These are phyloP conservation scores for Corythornis cristatus DNA, from an alignment of 2,113 vertebrate genomes.

Conservation along the genomic window DNA sequence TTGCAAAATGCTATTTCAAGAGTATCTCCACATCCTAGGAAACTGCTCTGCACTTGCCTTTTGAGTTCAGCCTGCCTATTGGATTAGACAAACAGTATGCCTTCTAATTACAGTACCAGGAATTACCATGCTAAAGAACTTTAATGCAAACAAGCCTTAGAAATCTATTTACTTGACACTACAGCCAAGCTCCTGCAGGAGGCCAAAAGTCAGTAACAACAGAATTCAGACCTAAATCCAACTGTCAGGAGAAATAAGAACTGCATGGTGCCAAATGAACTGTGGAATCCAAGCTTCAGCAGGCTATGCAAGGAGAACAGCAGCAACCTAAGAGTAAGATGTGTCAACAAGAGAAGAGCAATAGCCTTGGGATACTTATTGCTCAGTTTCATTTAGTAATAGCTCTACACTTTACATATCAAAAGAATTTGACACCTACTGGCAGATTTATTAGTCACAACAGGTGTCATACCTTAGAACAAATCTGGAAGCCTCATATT, in stretches of 20 bases:
- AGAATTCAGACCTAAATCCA: not conserved
- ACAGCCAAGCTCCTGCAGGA: not conserved
- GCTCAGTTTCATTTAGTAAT: not conserved
- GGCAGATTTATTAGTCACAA: constrained; percentile 9
- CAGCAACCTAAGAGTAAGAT: not conserved
- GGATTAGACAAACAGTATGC: not conserved
- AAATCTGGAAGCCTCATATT: not conserved
- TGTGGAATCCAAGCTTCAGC: not conserved
- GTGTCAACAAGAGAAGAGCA: not conserved
- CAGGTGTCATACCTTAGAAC: not conserved
- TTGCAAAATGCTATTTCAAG: not conserved
- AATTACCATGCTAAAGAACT: not conserved
- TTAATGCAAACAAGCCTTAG: not conserved
- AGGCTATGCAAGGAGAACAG: not conserved
- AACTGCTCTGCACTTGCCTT: not conserved
- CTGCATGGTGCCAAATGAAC: not conserved
- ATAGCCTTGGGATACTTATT: not conserved
- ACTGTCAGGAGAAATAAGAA: not conserved
- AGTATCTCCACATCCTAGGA: not conserved
- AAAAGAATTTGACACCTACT: not conserved
- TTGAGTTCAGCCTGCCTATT: not conserved
- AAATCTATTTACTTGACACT: not conserved
- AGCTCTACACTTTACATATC: not conserved
- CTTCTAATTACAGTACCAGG: not conserved
- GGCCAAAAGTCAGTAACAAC: not conserved